These are phyloP conservation scores for Synanthedon vespiformis DNA, from an alignment of 2,888 invertebrate genomes.

Conservation along the genomic window DNA sequence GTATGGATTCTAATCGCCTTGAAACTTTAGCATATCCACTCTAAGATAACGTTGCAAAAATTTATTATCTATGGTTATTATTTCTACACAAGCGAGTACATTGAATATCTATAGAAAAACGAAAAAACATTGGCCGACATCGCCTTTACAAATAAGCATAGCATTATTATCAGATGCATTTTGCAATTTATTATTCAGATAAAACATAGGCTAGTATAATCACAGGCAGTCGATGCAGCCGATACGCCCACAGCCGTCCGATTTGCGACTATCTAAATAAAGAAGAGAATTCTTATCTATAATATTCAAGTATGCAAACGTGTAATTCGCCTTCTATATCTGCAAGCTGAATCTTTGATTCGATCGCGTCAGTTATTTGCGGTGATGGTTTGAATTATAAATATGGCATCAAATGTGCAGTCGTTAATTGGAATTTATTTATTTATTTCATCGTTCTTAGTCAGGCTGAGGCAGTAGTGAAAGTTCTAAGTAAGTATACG, in stretches of 20 bases:
- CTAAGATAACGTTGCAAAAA: too few species aligned
- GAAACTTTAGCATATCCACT: too few species aligned
- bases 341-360: not conserved
- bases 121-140: not conserved
- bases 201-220: not conserved
- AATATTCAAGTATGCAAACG: not conserved
- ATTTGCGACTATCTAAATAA: not conserved
- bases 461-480: too few species aligned
- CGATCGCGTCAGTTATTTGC: not conserved
- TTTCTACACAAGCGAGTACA: too few species aligned
- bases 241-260: not conserved
- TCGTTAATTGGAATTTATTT: too few species aligned
- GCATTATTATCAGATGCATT: not conserved
- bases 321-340: not conserved
- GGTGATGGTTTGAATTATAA: not conserved
- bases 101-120: too few species aligned
- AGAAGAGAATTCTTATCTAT: not conserved
- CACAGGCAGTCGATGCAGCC: not conserved
- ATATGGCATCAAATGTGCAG: too few species aligned
- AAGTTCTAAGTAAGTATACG: too few species aligned
- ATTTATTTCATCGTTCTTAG: too few species aligned
- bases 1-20: too few species aligned
- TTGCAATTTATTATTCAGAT: not conserved
- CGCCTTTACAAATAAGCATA: not conserved
- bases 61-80: too few species aligned